Base-by-base conservation (phyloP, 2,113 vertebrate genomes). In the Tychaedon coryphoeus region DNA sequence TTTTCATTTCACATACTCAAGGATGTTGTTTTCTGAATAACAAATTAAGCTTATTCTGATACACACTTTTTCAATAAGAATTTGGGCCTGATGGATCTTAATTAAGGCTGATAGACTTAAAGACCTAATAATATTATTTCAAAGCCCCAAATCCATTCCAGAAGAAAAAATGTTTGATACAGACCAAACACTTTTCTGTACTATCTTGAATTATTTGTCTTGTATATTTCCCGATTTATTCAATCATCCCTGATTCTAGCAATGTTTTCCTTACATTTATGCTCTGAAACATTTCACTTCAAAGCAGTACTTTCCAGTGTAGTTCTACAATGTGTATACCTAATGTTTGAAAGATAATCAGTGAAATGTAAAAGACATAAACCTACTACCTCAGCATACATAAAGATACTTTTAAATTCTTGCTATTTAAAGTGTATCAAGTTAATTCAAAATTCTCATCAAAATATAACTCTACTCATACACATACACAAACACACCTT, bases 401-500 rank as follows among this genome's bases (percentile, higher is more conserved):
- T 62, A 51, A 56, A n/a, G 17, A 65, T 3, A 36, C 6, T 77
- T 86, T 66, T 51, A 16, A 56, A 3, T 42, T 86, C 72, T 81
- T 79, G 3, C 10, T 89, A 90, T 77, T 61, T 6, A 42, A 56
- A 84, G 8, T 48, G 6, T 54, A 40, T 78, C 1, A 2, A 38
- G 14, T 57, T 60, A 10, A 43, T 60, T 75, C 18, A 88, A 76
- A 31, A 66, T 87, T 77, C 36, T 90, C 25, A 81, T 34, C 33
- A 66, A 67, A 82, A 93, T 54, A 31, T 22, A 67, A 25, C 6
- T 66, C 31, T 74, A 65, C 61, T 8, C 33, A 25, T 57, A 50
- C 13, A 29, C 1, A 50, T 16, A 45, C 3, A 53, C 10, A 69
- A 53, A 38, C 12, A 50, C 0, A 1, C 4, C 7, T 48, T 81